Percentiles rank a stretch among this genome's conserved stretches.
Conservation (phyloP, 2,113 vertebrate genomes). For the Syrmaticus mikado region DNA sequence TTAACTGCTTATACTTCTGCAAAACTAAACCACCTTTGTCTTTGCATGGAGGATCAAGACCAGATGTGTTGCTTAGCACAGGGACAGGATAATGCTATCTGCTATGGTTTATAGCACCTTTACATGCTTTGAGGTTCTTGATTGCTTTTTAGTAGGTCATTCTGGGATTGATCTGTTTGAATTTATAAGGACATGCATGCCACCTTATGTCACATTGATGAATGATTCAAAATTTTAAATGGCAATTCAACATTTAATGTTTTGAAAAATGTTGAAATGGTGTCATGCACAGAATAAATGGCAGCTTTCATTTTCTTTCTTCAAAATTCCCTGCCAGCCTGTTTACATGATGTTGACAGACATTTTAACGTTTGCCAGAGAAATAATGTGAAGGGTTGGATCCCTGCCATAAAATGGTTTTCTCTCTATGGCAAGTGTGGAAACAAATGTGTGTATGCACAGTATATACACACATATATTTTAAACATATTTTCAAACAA, state of each 20-base stretch:
- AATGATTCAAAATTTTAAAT: slow-evolving; percentile 67
- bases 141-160: slow-evolving; percentile 62
- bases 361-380: slow-evolving; percentile 61
- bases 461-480: slow-evolving; percentile 42
- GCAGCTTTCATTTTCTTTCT: slow-evolving; percentile 69
- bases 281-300: slow-evolving; percentile 68
- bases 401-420: slow-evolving; percentile 65
- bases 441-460: slow-evolving; percentile 49
- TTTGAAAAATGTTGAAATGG: slow-evolving; percentile 65
- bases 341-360: slow-evolving; percentile 66
- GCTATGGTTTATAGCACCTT: slow-evolving; percentile 51
- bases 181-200: slow-evolving; percentile 46
- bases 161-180: slow-evolving; percentile 60
- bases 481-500: slow-evolving; percentile 67
- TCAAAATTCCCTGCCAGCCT: slow-evolving; percentile 62
- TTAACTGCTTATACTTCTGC: neutral
- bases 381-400: slow-evolving; percentile 71
- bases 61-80: neutral
- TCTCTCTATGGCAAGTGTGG: slow-evolving; percentile 49
- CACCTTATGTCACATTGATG: slow-evolving; percentile 45
- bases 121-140: slow-evolving; percentile 22
- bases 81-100: too few species aligned
- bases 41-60: neutral
- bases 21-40: neutral
- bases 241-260: slow-evolving; percentile 57